Evolutionary conservation across 64 coral and sea anemone species (phyloP), one percentile per base, ranked within the genome.

Genomic region (Pocillopora verrucosa): DNA sequence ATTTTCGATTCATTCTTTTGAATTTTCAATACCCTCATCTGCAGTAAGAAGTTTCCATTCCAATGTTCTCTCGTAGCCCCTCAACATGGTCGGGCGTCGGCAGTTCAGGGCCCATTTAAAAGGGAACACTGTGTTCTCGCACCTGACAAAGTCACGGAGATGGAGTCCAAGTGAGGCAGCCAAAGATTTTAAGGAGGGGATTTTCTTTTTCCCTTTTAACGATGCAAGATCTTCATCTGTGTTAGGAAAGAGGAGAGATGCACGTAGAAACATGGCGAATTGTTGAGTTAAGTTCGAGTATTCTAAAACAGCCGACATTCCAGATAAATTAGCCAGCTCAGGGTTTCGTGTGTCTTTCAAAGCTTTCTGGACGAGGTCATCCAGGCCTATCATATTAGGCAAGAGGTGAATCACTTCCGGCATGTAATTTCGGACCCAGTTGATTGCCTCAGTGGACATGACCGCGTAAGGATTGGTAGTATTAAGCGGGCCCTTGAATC

Each of bases 41-140:
- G 61, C 16, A 13, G 34, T 38, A 15, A 11, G 24, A 36, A 91
- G 80, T 63, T 81, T 75, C 89, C 89, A 91, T 78, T 91, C 89
- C 10, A 91, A 19, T 13, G 89, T 34, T 51, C 70, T 58, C 20
- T 84, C 80, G 36, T 30, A 73, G 2, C 80, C 89, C 65, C 35
- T 73, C 13, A 86, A 65, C 72, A 83, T 84, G 17, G 45, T 35
- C 13, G 85, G 58, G 51, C 79, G 61, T 14, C 80, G 79, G 58
- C 80, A 85, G 60, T 83, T 84, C 72, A 86, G 15, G 3, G 56
- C 67, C 89, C 89, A 91, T 22, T 58, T 81, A 45, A 84, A 90
- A 7, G 89, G 89, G 20, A 60, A 59, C 20, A 91, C 80, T 0
- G 15, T 83, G 89, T 91, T 91, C 58, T 67, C 89, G 36, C 60